Percentiles rank a stretch among this genome's conserved stretches.
Conservation (phyloP, 2,888 invertebrate species). For the Troglohyphantes excavatus region DNA sequence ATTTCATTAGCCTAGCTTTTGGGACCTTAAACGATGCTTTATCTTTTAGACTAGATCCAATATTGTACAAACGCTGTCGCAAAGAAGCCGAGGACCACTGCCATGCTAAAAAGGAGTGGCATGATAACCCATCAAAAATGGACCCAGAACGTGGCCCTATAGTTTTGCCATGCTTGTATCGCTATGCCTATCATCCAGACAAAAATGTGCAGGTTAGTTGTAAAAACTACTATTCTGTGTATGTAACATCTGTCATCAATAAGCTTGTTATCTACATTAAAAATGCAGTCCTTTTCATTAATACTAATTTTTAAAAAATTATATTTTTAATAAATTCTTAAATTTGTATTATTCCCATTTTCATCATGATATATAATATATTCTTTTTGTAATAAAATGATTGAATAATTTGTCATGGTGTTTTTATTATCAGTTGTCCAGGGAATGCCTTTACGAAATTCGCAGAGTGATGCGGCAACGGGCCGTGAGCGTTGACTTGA, state of each 20-base stretch:
- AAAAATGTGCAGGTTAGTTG: conserved; percentile 78
- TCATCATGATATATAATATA: too few species aligned
- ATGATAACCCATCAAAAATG: conserved; percentile 86
- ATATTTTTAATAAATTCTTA: too few species aligned
- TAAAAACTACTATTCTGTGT: too few species aligned
- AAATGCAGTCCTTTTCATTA: too few species aligned
- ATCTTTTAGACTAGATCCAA: conserved; percentile 89
- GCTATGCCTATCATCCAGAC: conserved; percentile 84
- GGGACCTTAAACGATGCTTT: too few species aligned
- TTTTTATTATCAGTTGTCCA: conserved; percentile 83
- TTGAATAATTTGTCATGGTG: too few species aligned
- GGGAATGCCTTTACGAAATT: conserved; percentile 87
- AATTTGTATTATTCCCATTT: too few species aligned
- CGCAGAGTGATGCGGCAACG: conserved; percentile 95
- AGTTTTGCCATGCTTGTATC: conserved; percentile 94
- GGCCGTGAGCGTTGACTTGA: conserved; percentile 94
- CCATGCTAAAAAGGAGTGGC: conserved; percentile 90
- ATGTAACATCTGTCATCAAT: too few species aligned
- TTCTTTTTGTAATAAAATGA: too few species aligned
- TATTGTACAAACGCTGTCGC: conserved; percentile 93
- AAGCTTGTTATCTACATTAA: too few species aligned
- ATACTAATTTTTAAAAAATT: too few species aligned
- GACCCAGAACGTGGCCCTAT: conserved; percentile 91
- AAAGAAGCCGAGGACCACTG: conserved; percentile 92
- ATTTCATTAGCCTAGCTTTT: too few species aligned